Conservation (phyloP, 2,113 vertebrate genomes). For the Nipponia nippon region DNA sequence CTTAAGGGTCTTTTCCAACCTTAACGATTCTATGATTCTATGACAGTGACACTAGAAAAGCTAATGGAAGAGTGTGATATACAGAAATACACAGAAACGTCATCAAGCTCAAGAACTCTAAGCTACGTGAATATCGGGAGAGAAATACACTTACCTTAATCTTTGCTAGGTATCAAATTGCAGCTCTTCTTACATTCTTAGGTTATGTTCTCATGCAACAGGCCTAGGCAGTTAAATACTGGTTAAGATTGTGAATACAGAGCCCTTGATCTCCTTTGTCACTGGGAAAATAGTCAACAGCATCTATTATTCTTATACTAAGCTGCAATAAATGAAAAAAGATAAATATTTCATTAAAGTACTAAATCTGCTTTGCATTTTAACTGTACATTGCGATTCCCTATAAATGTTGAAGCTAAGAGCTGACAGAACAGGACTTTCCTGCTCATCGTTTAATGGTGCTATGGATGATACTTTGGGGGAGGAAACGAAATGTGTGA, state of each 20-base stretch:
- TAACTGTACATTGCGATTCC: background rate
- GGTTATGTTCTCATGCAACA: background rate
- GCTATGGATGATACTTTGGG: background rate
- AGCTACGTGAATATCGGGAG: background rate
- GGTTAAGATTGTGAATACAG: background rate
- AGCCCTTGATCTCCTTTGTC: background rate
- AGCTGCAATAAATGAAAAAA: background rate
- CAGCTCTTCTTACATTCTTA: background rate
- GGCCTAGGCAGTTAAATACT: background rate
- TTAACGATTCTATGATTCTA: too few species aligned
- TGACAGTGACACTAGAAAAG: background rate
- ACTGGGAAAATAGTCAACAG: background rate
- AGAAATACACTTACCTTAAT: background rate
- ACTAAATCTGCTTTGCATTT: background rate
- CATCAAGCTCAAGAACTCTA: background rate
- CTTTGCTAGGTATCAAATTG: background rate
- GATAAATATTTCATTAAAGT: background rate
- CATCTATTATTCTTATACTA: background rate
- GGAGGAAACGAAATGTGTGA: background rate
- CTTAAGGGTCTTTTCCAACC: too few species aligned
- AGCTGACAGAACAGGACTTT: background rate
- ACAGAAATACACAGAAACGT: background rate
- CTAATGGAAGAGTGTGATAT: background rate
- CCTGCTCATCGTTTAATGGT: background rate
- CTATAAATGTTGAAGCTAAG: background rate